Evolutionary conservation across 2,113 vertebrate genomes (phyloP).

Genomic region (Pomatostomus ruficeps): DNA sequence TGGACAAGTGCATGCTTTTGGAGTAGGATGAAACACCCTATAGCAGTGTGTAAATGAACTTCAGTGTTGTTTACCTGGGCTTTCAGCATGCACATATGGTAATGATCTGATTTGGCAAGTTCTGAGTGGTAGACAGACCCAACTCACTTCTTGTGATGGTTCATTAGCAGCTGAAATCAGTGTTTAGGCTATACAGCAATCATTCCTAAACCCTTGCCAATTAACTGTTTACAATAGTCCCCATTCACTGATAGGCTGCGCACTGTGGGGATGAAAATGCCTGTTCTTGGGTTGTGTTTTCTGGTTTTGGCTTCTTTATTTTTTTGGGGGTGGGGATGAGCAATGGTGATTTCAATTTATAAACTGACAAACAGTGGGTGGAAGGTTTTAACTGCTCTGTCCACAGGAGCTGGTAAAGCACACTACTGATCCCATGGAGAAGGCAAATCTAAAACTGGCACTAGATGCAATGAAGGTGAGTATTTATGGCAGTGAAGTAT

Average conservation of each 20-base stretch:
- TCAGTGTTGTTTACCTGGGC: background rate
- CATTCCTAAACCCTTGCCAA: background rate
- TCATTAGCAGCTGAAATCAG: background rate
- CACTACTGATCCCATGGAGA: constrained; percentile 83
- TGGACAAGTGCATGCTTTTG: background rate
- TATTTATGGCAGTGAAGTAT: background rate
- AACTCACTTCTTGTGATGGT: background rate
- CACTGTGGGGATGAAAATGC: background rate
- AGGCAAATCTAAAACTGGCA: constrained; percentile 86
- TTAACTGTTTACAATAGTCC: background rate
- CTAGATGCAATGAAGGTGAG: constrained; percentile 97
- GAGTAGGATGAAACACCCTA: background rate
- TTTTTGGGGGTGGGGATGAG: background rate
- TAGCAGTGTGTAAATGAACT: background rate
- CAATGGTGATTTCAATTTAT: background rate
- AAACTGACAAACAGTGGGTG: background rate
- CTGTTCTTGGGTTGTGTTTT: background rate
- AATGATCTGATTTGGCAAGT: background rate
- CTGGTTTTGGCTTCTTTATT: background rate
- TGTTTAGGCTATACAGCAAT: background rate
- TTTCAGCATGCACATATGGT: background rate
- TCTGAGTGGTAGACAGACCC: background rate
- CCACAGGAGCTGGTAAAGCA: constrained; percentile 92
- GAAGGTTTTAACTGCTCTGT: background rate
- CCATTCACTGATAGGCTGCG: background rate